phyloP scores from a whole-genome alignment of 92 coral and sea anemone genomes.

The Phenganax subtilis region DNA sequence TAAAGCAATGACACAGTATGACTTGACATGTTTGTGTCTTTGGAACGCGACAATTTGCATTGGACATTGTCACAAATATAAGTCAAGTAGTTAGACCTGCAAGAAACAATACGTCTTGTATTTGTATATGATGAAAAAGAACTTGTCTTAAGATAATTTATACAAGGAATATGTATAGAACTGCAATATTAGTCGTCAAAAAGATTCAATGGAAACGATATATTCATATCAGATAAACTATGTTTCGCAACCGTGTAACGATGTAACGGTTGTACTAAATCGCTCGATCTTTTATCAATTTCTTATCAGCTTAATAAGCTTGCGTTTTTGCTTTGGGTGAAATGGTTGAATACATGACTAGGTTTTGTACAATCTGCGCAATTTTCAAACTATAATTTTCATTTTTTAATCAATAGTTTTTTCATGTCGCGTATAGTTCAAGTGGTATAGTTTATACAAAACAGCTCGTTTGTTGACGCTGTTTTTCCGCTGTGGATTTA shows the following conservation, averaged over 20 bases:
- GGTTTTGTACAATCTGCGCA: too few relatives aligned
- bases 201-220: background rate
- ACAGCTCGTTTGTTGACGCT: background rate
- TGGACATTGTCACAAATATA: too few relatives aligned
- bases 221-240: background rate
- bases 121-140: too few relatives aligned
- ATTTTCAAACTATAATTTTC: too few relatives aligned
- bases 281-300: constrained; percentile 7
- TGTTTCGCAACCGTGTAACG: background rate
- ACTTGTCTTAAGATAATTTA: background rate
- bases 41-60: too few relatives aligned
- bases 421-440: background rate
- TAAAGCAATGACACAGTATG: too few relatives aligned
- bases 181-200: background rate
- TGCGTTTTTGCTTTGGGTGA: too few relatives aligned
- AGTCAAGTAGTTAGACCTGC: too few relatives aligned
- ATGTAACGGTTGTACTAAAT: background rate
- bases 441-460: background rate
- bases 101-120: too few relatives aligned
- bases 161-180: background rate
- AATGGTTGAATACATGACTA: too few relatives aligned
- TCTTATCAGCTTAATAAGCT: background rate
- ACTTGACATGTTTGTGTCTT: too few relatives aligned
- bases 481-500: background rate
- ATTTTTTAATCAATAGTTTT: background rate